Evolutionary conservation across 30 jellyfish, hydroid and myxozoan genomes (phyloP), one percentile per base, ranked within the genome.

Genomic region (Phacellophora camtschatica): DNA sequence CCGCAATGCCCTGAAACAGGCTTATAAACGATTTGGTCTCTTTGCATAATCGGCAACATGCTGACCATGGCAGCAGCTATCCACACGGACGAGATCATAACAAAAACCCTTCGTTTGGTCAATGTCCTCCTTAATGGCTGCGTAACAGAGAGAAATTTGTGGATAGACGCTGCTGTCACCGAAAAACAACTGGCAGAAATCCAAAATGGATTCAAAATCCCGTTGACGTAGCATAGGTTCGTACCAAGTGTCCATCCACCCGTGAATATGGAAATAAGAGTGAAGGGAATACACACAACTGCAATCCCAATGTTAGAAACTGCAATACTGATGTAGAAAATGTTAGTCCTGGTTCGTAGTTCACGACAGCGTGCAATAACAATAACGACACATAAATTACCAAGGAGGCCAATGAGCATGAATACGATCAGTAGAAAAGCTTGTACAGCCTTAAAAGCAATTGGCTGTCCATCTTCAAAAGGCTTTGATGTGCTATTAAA

Each of bases 1-100:
- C 82, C 95, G 34, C 97, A 88, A 39, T 80, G 97, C 13, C 86
- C 88, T 15, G 95, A 67, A 24, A 20, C 84, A 31, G 87, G 88
- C 18, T 71, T 81, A 53, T 77, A 81, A n/a, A 55, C 82, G 32
- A 88, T 74, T 4, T 61, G 77, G 5, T 71, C 49, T 22, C 39
- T n/a, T 3, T 79, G 74, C 30, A 64, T 9, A 7, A 64, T 66
- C 16, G 97, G 97, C 76, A 76, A 62, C 12, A 81, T 54, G 77
- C 87, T 22, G 5, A 78, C 64, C 0, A 51, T 33, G 33, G 68
- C 71, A 5, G 97, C 81, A 37, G 65, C 75, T 12, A 64, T 12
- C 88, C 90, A 65, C 2, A 84, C 83, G 16, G 73, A 36, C 15
- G 42, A 31, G 4, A 81, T 30, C 81, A 66, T 48, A 5, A 41